These are phyloP conservation scores for Nymphalis polychloros DNA, from an alignment of 2,888 invertebrate species.

Conservation along the genomic window DNA sequence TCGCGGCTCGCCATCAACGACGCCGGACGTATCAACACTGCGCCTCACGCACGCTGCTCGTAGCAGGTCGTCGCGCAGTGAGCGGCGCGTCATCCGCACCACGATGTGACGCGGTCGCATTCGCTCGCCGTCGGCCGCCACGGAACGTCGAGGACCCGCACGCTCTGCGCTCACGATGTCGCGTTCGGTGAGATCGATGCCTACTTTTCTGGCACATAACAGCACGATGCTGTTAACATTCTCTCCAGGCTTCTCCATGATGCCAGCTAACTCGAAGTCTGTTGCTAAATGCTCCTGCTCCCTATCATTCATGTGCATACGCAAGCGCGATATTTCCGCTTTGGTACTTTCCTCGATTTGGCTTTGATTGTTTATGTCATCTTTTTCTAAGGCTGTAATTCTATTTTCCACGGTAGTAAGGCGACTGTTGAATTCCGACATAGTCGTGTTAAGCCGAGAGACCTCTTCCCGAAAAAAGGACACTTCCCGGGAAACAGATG, in stretches of 20 bases:
- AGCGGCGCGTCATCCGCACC: slow-evolving; percentile 4
- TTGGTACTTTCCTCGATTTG: background rate
- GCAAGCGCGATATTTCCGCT: background rate
- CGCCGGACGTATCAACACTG: background rate
- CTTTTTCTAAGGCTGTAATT: background rate
- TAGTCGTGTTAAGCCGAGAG: background rate
- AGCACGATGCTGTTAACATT: background rate
- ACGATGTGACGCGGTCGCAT: slow-evolving; percentile 1
- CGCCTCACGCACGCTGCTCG: slow-evolving; percentile 16
- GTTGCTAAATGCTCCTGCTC: background rate
- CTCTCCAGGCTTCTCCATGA: background rate
- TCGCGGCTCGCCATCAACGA: background rate
- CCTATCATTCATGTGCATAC: background rate
- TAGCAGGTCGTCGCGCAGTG: slow-evolving; percentile 11
- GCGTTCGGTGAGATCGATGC: background rate
- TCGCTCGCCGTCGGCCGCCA: slow-evolving; percentile 5
- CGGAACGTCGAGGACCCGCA: background rate
- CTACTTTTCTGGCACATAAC: background rate
- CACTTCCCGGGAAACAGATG: background rate
- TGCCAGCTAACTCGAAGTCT: background rate
- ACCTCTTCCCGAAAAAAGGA: background rate
- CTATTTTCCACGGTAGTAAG: background rate
- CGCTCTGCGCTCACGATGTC: slow-evolving; percentile 1
- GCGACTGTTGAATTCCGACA: background rate
- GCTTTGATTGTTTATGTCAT: background rate